Base-by-base conservation (phyloP, 2,888 invertebrate species). In the Quadroppia sp. region DNA sequence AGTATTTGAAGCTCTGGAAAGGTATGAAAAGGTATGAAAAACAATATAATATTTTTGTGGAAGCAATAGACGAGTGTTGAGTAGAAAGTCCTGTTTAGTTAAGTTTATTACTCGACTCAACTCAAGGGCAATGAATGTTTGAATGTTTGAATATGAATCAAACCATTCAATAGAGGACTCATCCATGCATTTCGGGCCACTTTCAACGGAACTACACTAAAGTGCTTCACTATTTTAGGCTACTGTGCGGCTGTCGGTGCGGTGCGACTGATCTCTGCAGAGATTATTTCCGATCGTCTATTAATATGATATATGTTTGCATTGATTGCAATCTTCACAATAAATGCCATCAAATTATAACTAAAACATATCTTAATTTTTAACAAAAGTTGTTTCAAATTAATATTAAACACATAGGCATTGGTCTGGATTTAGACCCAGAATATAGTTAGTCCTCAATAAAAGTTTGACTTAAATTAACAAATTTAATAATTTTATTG, bases 71-170 rank as follows among this genome's bases (percentile, higher is more conserved):
- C 36, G 36, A 64, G 32, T 13, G 64, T 64, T 36, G 9, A 36
- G 64, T 36, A 32, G 36, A 64, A 64, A 32, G 36, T 36, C 64
- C 64, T 32, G 64, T 64, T 36, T 64, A n/a, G 30, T 59, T 15
- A 28, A 30, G 64, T 64, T 64, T 64, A 64, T 64, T 64, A 32
- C 45, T 45, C 45, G 28, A 28, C 56, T 59, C 30, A 59, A 59
- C 56, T 64, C 64, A 64, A 64, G 64, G 64, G 64, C 64, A 64
- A 64, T 64, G 64, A 64, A 64, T 64, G 64, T 30, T n/a, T n/a
- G n/a, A n/a, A n/a, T n/a, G n/a, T n/a, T n/a, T 59, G 56, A 30
- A 59, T 59, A n/a, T 59, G 56, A 7, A 53, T 20, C 20, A 2
- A 59, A 59, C 6, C 40, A n/a, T 15, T 64, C 30, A 36, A 64